These are phyloP conservation scores for Hyposmocoma kahamanoa DNA, from an alignment of 1,140 invertebrate genomes.

Conservation along the genomic window DNA sequence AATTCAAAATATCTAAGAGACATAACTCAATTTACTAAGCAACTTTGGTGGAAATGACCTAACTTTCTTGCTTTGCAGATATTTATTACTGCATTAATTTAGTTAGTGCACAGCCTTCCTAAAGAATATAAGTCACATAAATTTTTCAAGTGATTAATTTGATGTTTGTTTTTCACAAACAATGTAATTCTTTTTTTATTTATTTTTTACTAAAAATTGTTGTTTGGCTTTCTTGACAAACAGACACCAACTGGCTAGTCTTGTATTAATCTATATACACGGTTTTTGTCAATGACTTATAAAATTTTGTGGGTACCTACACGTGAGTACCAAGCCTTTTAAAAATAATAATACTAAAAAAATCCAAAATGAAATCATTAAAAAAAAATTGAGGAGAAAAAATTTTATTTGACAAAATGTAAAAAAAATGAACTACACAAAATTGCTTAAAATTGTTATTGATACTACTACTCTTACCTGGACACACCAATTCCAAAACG, in stretches of 20 bases:
- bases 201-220: neutral
- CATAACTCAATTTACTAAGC: neutral
- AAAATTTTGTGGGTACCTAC: too few relatives aligned
- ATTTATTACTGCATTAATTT: neutral
- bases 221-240: too few relatives aligned
- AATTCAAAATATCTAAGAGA: neutral
- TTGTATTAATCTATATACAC: too few relatives aligned
- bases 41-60: neutral
- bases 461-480: constrained; percentile 77
- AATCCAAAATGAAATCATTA: neutral
- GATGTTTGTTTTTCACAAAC: too few relatives aligned
- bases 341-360: neutral
- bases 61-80: neutral
- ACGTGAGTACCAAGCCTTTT: neutral
- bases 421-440: neutral
- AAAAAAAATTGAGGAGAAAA: neutral
- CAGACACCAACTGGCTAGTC: too few relatives aligned
- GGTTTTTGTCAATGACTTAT: too few relatives aligned
- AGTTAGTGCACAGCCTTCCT: neutral
- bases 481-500: constrained; percentile 96
- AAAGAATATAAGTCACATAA: neutral
- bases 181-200: neutral
- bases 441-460: constrained; percentile 1
- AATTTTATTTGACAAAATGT: neutral
- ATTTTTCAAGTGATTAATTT: too few relatives aligned